Evolutionary conservation across 2,888 invertebrate genomes (phyloP).

Genomic region (Phlogophora meticulosa): DNA sequence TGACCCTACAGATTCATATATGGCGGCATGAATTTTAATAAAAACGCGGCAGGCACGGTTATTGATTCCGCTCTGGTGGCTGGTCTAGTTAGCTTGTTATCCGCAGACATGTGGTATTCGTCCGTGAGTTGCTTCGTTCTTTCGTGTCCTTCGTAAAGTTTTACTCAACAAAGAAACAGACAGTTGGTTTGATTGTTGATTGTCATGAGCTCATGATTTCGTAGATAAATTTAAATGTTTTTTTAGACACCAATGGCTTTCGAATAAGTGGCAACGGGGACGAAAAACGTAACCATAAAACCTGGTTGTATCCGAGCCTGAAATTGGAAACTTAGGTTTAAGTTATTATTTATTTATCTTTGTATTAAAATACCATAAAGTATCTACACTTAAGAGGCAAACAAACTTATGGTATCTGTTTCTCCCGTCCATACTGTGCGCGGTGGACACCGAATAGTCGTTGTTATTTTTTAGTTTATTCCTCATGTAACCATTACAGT

Average conservation of each 20-base stretch:
- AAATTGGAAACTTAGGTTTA: not conserved
- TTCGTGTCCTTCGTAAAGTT: not conserved
- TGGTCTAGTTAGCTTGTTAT: conserved; percentile 29
- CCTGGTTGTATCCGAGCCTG: not conserved
- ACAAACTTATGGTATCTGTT: too few relatives aligned
- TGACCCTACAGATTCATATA: conserved; percentile 55
- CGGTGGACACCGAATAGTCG: too few relatives aligned
- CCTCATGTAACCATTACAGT: too few relatives aligned
- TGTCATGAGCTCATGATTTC: not conserved
- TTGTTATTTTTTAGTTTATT: too few relatives aligned
- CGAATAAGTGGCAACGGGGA: not conserved
- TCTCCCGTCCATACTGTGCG: too few relatives aligned
- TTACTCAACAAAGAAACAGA: not conserved
- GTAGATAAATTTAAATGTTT: not conserved
- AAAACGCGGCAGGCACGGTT: conserved; percentile 50
- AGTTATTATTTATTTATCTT: too few relatives aligned
- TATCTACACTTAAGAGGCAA: too few relatives aligned
- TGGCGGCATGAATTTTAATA: conserved; percentile 60
- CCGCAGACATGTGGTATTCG: conserved; percentile 1
- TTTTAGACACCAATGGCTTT: not conserved
- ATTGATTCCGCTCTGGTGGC: conserved; percentile 47
- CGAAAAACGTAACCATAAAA: too few relatives aligned
- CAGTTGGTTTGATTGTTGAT: too few relatives aligned
- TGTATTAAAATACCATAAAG: too few relatives aligned
- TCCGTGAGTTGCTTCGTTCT: not conserved